Evolutionary conservation across 2,797 vertebrate species (phyloP).

Genomic region (Otolemur crassicaudatus): DNA sequence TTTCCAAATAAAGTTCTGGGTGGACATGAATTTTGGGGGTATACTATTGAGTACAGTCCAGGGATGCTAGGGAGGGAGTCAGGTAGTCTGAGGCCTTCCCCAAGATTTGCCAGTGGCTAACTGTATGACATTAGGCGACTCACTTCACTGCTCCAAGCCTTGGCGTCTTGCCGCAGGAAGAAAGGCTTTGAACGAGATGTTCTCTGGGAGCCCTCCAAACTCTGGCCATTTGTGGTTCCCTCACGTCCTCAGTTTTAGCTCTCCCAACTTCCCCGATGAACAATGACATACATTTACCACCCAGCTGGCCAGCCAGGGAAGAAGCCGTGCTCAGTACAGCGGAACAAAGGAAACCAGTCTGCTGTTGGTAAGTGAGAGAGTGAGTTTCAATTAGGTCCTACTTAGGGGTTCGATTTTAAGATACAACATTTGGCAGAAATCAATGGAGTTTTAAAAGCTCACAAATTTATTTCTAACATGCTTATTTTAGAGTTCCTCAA

Average conservation of each 20-base stretch:
- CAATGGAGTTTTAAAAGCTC: background rate
- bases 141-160: background rate
- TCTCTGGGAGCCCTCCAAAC: background rate
- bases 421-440: background rate
- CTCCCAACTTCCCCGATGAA: background rate
- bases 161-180: background rate
- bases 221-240: background rate
- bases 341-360: background rate
- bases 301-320: background rate
- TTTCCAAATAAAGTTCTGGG: background rate
- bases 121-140: background rate
- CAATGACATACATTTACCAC: background rate
- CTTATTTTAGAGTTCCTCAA: background rate
- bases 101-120: background rate
- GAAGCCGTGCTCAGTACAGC: background rate
- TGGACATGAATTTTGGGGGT: background rate
- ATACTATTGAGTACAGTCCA: background rate
- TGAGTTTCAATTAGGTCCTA: background rate
- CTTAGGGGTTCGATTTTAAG: background rate
- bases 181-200: background rate
- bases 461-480: conserved; percentile 26
- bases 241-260: background rate
- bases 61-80: background rate
- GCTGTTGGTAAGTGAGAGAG: background rate
- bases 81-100: background rate